Percentiles rank a stretch among this genome's conserved stretches.
phyloP scores from a whole-genome alignment of 2,888 invertebrate genomes.

The Phortica magna region DNA sequence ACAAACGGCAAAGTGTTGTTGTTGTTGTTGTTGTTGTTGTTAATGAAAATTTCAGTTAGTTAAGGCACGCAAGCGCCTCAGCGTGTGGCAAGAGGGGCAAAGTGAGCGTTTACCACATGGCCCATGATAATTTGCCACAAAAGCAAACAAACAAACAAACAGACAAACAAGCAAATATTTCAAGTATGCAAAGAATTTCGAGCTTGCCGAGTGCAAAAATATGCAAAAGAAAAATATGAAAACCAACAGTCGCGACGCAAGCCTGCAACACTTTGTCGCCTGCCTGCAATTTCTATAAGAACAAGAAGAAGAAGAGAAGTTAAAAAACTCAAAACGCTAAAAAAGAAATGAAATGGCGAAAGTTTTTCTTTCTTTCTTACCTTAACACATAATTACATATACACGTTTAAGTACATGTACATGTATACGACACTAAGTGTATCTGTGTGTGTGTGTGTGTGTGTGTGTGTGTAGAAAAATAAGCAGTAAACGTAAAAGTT shows the following conservation, averaged over 20 bases:
- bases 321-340: constrained; percentile 12
- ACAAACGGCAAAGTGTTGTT: not conserved
- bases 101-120: not conserved
- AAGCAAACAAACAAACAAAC: not conserved
- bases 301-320: not conserved
- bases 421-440: constrained; percentile 7
- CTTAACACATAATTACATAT: constrained; percentile 3
- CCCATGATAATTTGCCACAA: not conserved
- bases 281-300: too few relatives aligned
- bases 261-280: too few relatives aligned
- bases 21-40: not conserved
- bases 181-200: constrained; percentile 7
- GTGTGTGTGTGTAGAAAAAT: not conserved
- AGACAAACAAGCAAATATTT: not conserved
- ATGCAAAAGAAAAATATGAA: constrained; percentile 2
- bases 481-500: too few relatives aligned
- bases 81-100: too few relatives aligned
- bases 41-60: too few relatives aligned
- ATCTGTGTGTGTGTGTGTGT: constrained; percentile 2
- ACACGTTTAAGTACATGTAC: not conserved
- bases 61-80: too few relatives aligned
- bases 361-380: not conserved
- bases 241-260: not conserved
- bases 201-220: constrained; percentile 3
- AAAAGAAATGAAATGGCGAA: constrained; percentile 20